Evolutionary conservation across 2,113 vertebrate genomes (phyloP).

Genomic region (Manacus vitellinus): DNA sequence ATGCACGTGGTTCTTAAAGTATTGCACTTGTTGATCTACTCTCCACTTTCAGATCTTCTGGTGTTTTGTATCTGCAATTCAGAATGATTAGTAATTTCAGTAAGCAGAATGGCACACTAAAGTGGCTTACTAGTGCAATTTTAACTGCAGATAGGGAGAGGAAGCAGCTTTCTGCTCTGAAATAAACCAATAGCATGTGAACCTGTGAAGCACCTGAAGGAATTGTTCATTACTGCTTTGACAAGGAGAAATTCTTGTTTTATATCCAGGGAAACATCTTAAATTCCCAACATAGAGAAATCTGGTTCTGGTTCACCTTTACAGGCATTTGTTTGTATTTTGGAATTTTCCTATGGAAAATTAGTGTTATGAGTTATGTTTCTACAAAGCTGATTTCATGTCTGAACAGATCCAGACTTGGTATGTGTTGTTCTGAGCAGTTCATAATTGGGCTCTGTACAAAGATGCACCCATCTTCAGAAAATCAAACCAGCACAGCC

Average conservation of each 20-base stretch:
- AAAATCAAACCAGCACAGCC: neutral
- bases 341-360: neutral
- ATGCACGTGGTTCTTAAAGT: neutral
- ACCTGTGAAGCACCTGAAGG: neutral
- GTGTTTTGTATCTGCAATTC: neutral
- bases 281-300: neutral
- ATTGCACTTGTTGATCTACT: neutral
- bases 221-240: neutral
- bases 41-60: neutral
- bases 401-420: neutral
- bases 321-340: neutral
- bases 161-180: constrained; percentile 3
- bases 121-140: neutral
- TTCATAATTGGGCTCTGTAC: neutral
- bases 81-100: neutral
- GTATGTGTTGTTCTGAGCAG: neutral
- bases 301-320: neutral
- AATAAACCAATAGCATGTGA: neutral
- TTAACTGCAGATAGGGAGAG: neutral
- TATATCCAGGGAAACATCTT: neutral
- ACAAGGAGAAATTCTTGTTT: neutral
- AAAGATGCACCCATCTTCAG: neutral
- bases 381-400: neutral
- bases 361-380: neutral
- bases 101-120: neutral